These are phyloP conservation scores for Leptopilina boulardi DNA, from an alignment of 1,140 invertebrate species.

Conservation along the genomic window DNA sequence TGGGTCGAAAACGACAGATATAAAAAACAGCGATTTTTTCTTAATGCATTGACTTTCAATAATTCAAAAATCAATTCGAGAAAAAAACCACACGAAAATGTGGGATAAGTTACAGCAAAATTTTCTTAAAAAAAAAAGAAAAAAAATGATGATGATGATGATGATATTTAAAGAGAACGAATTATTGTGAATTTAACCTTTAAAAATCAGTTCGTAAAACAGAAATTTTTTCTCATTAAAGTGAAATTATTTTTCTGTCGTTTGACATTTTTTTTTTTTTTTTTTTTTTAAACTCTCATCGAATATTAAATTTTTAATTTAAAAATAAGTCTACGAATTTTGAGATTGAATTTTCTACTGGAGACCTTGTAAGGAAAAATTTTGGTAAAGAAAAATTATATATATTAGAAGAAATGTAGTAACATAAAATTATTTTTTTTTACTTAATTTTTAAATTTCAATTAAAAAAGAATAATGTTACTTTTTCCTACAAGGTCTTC, in stretches of 20 bases:
- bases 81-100: not conserved
- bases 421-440: not conserved
- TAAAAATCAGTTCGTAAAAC: not conserved
- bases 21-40: conserved; percentile 38
- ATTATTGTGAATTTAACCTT: not conserved
- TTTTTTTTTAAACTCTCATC: no score
- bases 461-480: not conserved
- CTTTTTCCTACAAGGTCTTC: not conserved
- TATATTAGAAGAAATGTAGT: not conserved
- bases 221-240: not conserved
- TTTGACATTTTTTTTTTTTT: no score
- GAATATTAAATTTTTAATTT: no score
- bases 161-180: not conserved
- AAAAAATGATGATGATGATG: no score
- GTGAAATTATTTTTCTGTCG: not conserved
- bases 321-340: not conserved
- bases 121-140: not conserved
- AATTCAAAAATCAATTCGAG: not conserved
- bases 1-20: conserved; percentile 77
- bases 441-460: not conserved
- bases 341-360: not conserved
- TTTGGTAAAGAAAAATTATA: not conserved
- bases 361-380: not conserved
- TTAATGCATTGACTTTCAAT: not conserved
- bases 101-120: no score